Evolutionary conservation across 1,140 invertebrate species (phyloP), one percentile per base, ranked within the genome.

Genomic region (Metopolophium dirhodum): DNA sequence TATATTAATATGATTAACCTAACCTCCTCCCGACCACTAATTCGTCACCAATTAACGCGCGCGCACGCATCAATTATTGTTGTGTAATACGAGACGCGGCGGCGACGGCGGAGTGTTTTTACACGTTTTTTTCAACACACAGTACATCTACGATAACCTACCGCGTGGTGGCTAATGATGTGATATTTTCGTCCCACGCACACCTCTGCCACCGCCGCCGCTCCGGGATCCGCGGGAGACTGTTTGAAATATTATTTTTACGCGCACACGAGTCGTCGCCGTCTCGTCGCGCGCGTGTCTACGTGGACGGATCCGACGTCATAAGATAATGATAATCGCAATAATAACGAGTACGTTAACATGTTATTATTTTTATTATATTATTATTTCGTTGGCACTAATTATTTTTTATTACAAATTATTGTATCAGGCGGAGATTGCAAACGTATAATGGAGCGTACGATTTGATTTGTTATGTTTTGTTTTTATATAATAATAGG

Each of bases 181-280:
- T 41, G 35, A 68, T 54, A 85, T 93, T 54, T 85, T n/a, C 61
- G 77, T 35, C 45, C 93, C 82, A 93, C 85, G 82, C 47, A 22
- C 45, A n/a, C n/a, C 82, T 45, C 30, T 14, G 30, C 41, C 82
- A 18, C 45, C 14, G 91, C 91, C 11, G 57, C 57, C 23, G 61
- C 61, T 77, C 61, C 61, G 61, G 61, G 61, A 77, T n/a, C 77
- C 2, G 49, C 68, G 45, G 92, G 37, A 68, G 92, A 85, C n/a
- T 45, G n/a, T 41, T 51, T 35, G 35, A 4, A 57, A 51, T 51
- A 88, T 88, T 88, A 88, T 88, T 88, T 51, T 88, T 88, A 49
- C 22, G 45, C 86, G 35, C 35, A 83, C 77, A 2, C n/a, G n/a
- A 22, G 20, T 83, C 77, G 35, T 37, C 77, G 35, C 35, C 20